These are phyloP conservation scores for Hetaerina americana DNA, from an alignment of 1,140 invertebrate genomes.

Conservation along the genomic window DNA sequence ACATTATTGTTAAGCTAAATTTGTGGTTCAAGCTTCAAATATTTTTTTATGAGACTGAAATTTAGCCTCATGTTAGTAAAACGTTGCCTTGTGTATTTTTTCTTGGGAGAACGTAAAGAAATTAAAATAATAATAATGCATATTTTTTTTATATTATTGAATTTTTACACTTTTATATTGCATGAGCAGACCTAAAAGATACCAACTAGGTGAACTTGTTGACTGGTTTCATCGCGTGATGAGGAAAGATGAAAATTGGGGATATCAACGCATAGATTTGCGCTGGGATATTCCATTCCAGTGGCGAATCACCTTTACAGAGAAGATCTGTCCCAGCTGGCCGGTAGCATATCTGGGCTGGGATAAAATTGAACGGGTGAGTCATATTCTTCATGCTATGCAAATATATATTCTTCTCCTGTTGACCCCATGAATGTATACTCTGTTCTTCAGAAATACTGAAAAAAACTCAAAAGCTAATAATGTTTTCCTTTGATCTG, in stretches of 20 bases:
- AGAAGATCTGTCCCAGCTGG: constrained; percentile 41
- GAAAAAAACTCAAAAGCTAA: no score
- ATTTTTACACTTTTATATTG: no score
- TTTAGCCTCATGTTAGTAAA: not conserved
- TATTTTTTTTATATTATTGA: not conserved
- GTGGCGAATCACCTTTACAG: constrained; percentile 46
- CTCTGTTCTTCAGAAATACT: no score
- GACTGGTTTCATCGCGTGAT: constrained; percentile 62
- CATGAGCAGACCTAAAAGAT: constrained; percentile 69
- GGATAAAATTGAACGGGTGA: constrained; percentile 69
- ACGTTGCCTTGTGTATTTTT: constrained; percentile 14
- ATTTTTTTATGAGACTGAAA: no score
- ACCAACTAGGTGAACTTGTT: constrained; percentile 62
- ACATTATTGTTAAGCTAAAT: no score
- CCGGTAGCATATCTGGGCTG: constrained; percentile 53
- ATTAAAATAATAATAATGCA: constrained; percentile 1
- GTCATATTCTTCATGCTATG: no score
- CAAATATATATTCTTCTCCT: no score
- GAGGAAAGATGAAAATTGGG: constrained; percentile 48
- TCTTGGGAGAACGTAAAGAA: no score
- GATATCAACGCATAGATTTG: constrained; percentile 54
- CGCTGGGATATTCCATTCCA: constrained; percentile 53
- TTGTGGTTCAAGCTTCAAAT: no score
- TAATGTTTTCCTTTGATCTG: no score
- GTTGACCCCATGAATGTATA: no score